A percentile compares a stretch with the other conserved stretches of the same genome.
Conservation (phyloP, 1,140 invertebrate genomes). For the Ceratina australensis region DNA sequence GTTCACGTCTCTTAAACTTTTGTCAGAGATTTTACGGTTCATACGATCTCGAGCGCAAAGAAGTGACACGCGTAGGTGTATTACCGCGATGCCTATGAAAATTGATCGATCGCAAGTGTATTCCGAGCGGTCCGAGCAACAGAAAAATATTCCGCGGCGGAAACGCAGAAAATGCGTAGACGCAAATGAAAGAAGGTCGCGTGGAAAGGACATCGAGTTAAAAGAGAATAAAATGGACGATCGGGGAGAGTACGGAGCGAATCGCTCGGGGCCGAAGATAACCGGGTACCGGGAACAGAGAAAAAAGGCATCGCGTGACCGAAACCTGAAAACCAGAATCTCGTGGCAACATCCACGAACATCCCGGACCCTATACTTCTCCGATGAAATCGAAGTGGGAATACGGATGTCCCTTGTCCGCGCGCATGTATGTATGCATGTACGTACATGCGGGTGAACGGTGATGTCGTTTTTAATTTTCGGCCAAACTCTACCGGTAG, state of each 20-base stretch:
- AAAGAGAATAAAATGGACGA: conserved; percentile 40
- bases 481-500: conserved; percentile 30
- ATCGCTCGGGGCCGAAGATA: conserved; percentile 54
- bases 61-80: no score
- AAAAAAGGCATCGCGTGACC: conserved; percentile 75
- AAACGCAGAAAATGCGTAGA: neutral
- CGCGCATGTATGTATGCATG: neutral
- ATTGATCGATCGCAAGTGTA: neutral
- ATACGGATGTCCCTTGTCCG: neutral
- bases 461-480: conserved; percentile 43
- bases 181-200: neutral
- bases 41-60: no score
- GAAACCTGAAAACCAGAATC: conserved; percentile 73
- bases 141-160: neutral
- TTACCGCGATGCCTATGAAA: no score
- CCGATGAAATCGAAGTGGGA: conserved; percentile 39
- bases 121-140: neutral
- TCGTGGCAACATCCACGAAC: conserved; percentile 24
- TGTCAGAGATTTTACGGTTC: no score
- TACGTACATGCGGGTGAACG: neutral
- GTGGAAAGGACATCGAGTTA: conserved; percentile 10
- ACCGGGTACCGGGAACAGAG: conserved; percentile 73
- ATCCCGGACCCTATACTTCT: conserved; percentile 19
- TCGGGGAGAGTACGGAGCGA: neutral
- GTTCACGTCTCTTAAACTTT: no score